phyloP scores from a whole-genome alignment of 2,797 vertebrate species.

The Zenarchopterus dispar region DNA sequence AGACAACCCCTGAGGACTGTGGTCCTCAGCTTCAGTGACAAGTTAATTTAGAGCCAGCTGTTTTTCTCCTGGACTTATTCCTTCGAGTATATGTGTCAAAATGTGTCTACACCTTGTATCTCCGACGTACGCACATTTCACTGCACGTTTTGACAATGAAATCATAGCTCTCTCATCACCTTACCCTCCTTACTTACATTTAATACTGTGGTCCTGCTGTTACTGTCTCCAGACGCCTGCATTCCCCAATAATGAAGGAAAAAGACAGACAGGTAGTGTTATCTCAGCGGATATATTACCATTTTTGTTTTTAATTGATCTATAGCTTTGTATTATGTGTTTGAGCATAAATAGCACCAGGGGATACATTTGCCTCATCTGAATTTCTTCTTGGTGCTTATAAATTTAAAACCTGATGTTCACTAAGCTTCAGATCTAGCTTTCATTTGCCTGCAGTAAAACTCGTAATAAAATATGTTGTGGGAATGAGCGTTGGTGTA shows the following conservation, averaged over 20 bases:
- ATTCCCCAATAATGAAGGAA: slow-evolving; percentile 21
- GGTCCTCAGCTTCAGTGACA: slow-evolving; percentile 56
- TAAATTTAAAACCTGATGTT: slow-evolving; percentile 33
- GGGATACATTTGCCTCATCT: slow-evolving; percentile 42
- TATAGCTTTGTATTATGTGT: slow-evolving; percentile 35
- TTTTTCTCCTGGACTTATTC: slow-evolving; percentile 31
- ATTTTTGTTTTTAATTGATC: slow-evolving; percentile 45
- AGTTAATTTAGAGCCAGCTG: slow-evolving; percentile 58
- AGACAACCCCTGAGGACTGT: slow-evolving; percentile 50
- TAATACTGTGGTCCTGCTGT: slow-evolving; percentile 35
- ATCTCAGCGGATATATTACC: slow-evolving; percentile 27
- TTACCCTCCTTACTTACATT: slow-evolving; percentile 21
- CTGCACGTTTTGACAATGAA: slow-evolving; percentile 45
- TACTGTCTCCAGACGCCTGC: slow-evolving; percentile 25
- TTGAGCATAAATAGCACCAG: slow-evolving; percentile 26
- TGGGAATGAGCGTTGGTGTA: slow-evolving; percentile 1
- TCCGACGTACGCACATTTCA: slow-evolving; percentile 14
- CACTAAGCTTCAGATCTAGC: slow-evolving; percentile 24
- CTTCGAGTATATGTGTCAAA: slow-evolving; percentile 3
- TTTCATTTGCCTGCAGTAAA: slow-evolving; percentile 17
- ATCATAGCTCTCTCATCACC: slow-evolving; percentile 41
- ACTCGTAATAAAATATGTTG: slow-evolving; percentile 10
- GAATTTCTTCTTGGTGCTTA: slow-evolving; percentile 39
- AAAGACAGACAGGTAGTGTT: slow-evolving; percentile 12
- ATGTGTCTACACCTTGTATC: slow-evolving; percentile 18